Evolutionary conservation across 1,140 invertebrate genomes (phyloP).

Genomic region (Mycetomoellerius zeteki): DNA sequence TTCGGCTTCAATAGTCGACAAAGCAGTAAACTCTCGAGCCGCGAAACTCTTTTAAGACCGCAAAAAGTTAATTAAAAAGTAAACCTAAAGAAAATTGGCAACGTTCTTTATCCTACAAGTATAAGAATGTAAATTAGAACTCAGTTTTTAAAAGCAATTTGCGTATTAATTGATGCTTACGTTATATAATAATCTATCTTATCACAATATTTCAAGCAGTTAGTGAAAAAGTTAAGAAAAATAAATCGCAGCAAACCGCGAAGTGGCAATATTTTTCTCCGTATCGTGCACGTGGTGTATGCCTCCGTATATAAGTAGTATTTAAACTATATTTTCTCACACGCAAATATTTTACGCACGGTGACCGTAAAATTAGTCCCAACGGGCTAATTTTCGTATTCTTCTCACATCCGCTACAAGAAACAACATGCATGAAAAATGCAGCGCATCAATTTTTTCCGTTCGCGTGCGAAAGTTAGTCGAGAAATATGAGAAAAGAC

Average conservation of each 20-base stretch:
- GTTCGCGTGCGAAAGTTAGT: not conserved
- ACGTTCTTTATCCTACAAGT: conserved; percentile 47
- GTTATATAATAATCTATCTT: not conserved
- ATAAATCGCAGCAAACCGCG: conserved; percentile 60
- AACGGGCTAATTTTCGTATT: conserved; percentile 70
- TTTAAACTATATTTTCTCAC: conserved; percentile 66
- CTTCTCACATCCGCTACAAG: conserved; percentile 36
- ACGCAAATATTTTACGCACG: conserved; percentile 38
- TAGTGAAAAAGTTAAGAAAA: conserved; percentile 53
- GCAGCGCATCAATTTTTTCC: conserved; percentile 9
- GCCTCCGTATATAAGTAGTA: conserved; percentile 16
- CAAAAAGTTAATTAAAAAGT: conserved; percentile 75
- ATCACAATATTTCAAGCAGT: not conserved
- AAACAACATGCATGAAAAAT: conserved; percentile 28
- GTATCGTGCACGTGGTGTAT: conserved; percentile 56
- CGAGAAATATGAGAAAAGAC: not conserved
- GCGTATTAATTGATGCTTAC: not conserved
- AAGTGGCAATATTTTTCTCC: conserved; percentile 59
- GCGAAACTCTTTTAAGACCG: conserved; percentile 59
- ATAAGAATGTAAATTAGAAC: conserved; percentile 3
- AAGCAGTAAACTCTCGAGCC: conserved; percentile 3
- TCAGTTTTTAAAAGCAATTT: not conserved
- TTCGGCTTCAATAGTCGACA: conserved; percentile 21
- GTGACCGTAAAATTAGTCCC: conserved; percentile 69
- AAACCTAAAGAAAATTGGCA: not conserved